A percentile compares a stretch with the other conserved stretches of the same genome.
phyloP scores from a whole-genome alignment of 2,797 vertebrate species.

The Denticeps clupeoides region DNA sequence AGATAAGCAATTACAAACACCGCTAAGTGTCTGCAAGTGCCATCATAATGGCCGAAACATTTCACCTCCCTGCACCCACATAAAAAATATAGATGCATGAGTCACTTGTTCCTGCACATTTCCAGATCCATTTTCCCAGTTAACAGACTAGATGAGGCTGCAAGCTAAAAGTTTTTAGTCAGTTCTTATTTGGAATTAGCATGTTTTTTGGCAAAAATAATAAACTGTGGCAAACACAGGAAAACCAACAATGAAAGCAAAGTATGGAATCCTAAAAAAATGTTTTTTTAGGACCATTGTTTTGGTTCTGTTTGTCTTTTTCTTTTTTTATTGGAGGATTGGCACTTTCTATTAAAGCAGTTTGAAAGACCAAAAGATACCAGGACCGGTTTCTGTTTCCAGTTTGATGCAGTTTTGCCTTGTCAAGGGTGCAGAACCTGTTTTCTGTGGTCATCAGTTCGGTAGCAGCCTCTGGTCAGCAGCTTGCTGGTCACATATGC shows the following conservation, averaged over 20 bases:
- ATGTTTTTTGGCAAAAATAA: too few species aligned
- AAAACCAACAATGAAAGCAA: slow-evolving; percentile 3
- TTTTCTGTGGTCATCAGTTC: slow-evolving; percentile 36
- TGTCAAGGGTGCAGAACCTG: slow-evolving; percentile 41
- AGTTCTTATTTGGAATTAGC: too few species aligned
- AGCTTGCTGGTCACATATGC: slow-evolving; percentile 30
- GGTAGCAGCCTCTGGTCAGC: slow-evolving; percentile 20
- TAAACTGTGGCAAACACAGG: too few species aligned
- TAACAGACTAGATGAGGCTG: too few species aligned
- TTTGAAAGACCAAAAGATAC: slow-evolving; percentile 37
- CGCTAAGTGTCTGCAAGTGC: too few species aligned
- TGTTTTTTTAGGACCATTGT: slow-evolving; percentile 12
- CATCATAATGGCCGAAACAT: too few species aligned
- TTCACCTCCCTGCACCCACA: too few species aligned
- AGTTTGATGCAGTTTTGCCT: slow-evolving; percentile 38
- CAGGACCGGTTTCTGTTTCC: slow-evolving; percentile 28
- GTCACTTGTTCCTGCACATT: too few species aligned
- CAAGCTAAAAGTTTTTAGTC: too few species aligned
- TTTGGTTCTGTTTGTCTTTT: slow-evolving; percentile 31
- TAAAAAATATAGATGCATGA: too few species aligned
- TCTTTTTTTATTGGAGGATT: slow-evolving; percentile 22
- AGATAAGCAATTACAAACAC: slow-evolving; percentile 6
- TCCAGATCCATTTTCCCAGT: too few species aligned
- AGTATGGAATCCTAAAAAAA: slow-evolving; percentile 23
- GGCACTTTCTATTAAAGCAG: slow-evolving; percentile 41